Evolutionary conservation across 2,888 invertebrate species (phyloP).

Genomic region (Drosophila testacea): DNA sequence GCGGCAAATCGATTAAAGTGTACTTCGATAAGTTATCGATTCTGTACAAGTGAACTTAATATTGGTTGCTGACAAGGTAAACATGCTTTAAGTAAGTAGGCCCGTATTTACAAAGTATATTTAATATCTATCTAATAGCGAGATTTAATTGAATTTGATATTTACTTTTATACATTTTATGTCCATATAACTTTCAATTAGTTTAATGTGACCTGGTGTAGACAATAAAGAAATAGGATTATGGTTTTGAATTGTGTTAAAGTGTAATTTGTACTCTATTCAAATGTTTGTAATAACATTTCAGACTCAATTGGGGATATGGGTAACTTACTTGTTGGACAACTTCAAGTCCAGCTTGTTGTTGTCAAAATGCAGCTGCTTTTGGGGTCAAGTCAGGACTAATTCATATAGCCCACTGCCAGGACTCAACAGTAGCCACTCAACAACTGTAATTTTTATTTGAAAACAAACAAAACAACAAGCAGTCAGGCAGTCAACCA

Average conservation of each 20-base stretch:
- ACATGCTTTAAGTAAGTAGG: too few relatives aligned
- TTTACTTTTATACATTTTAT: too few relatives aligned
- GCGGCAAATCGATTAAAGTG: background rate
- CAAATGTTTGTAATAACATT: background rate
- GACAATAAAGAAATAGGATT: too few relatives aligned
- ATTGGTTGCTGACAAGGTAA: too few relatives aligned
- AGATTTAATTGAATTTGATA: too few relatives aligned
- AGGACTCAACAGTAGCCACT: slow-evolving; percentile 47
- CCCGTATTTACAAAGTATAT: too few relatives aligned
- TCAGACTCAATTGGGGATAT: background rate
- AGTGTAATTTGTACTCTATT: background rate
- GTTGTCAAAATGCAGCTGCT: slow-evolving; percentile 41
- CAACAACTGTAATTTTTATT: slow-evolving; percentile 76
- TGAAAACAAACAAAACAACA: slow-evolving; percentile 49
- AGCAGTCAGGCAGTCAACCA: slow-evolving; percentile 30
- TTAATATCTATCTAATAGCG: too few relatives aligned
- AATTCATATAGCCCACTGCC: slow-evolving; percentile 50
- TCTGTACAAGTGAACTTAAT: background rate
- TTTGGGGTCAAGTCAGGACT: slow-evolving; percentile 27
- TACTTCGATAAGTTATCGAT: background rate
- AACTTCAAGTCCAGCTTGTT: slow-evolving; percentile 24
- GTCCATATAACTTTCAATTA: too few relatives aligned
- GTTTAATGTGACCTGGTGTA: too few relatives aligned
- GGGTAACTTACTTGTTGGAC: slow-evolving; percentile 5
- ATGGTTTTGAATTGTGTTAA: background rate